A percentile compares a stretch with the other conserved stretches of the same genome.
phyloP scores from a whole-genome alignment of 2,797 vertebrate species.

The Phaenicophaeus curvirostris region DNA sequence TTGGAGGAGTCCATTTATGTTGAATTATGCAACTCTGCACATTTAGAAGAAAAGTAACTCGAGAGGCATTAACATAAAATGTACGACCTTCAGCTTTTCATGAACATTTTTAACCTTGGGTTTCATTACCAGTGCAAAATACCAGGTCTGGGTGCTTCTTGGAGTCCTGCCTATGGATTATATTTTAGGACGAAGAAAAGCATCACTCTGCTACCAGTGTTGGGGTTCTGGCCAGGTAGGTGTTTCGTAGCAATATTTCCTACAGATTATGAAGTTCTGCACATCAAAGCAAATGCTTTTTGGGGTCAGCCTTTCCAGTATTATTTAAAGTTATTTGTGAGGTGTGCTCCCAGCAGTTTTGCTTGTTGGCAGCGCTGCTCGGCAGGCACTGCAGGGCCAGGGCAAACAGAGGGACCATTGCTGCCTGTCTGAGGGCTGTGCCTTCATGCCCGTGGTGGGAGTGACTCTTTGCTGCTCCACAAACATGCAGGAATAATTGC shows the following conservation, averaged over 20 bases:
- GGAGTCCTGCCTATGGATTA: background rate
- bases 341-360: background rate
- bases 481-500: background rate
- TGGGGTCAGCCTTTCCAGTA: background rate
- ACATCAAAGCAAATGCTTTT: background rate
- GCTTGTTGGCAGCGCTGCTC: background rate
- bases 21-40: background rate
- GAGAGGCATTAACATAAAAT: background rate
- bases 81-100: background rate
- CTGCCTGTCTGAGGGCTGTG: background rate
- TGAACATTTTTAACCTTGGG: background rate
- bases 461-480: background rate
- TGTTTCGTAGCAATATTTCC: background rate
- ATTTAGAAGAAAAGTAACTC: background rate
- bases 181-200: background rate
- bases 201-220: background rate
- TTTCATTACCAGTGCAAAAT: background rate
- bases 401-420: no score
- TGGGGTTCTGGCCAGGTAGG: background rate
- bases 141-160: rapidly evolving
- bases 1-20: background rate
- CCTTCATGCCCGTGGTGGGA: rapidly evolving
- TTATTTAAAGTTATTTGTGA: background rate
- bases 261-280: background rate
- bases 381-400: rapidly evolving